A percentile compares a stretch with the other conserved stretches of the same genome.
Evolutionary conservation across 2,113 vertebrate genomes (phyloP).

Genomic region (Pygoscelis antarcticus): DNA sequence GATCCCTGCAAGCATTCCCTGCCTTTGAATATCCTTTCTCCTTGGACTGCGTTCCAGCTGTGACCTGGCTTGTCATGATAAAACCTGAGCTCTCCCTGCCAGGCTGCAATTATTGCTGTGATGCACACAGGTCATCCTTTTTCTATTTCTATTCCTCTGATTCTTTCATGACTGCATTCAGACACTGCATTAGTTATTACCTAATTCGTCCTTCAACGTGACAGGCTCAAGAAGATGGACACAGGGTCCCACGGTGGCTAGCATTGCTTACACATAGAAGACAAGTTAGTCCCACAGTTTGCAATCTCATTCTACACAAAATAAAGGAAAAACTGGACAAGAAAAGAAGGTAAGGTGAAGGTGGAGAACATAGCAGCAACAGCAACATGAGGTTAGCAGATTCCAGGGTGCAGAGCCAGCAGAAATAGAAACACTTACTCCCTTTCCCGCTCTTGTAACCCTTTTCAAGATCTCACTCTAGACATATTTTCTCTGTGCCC

Average conservation of each 20-base stretch:
- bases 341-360: neutral
- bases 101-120: neutral
- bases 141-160: neutral
- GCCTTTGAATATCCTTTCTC: neutral
- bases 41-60: neutral
- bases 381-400: neutral
- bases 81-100: neutral
- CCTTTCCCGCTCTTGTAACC: neutral
- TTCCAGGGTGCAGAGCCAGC: neutral
- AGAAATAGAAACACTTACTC: neutral
- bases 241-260: too few relatives aligned
- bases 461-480: neutral
- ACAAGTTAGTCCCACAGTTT: neutral
- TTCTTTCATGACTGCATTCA: neutral
- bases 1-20: neutral
- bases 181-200: neutral
- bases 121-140: neutral
- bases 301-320: neutral
- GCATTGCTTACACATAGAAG: too few relatives aligned
- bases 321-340: neutral
- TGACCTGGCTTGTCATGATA: neutral
- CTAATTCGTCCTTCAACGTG: neutral
- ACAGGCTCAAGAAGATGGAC: neutral
- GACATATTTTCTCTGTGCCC: neutral
- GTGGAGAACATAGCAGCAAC: neutral